Percentiles rank a stretch among this genome's conserved stretches.
These are phyloP conservation scores for Neuroterus valhalla DNA, from an alignment of 1,140 invertebrate species.

Conservation along the genomic window DNA sequence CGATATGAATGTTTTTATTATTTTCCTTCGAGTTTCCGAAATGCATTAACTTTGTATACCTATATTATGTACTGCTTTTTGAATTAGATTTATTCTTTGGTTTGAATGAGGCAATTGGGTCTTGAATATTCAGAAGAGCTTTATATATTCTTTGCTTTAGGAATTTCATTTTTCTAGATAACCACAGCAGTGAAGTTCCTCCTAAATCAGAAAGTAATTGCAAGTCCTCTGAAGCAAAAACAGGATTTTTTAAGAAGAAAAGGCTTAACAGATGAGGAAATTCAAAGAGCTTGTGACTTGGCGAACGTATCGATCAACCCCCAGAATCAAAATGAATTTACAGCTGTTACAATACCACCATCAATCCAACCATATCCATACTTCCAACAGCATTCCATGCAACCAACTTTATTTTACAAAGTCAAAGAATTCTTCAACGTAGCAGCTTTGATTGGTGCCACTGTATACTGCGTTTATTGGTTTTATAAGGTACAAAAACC, in stretches of 20 bases:
- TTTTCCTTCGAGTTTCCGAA: too few relatives aligned
- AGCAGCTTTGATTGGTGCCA: constrained; percentile 81
- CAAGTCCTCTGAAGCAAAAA: constrained; percentile 84
- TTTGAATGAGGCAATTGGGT: too few relatives aligned
- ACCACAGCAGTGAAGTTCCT: constrained; percentile 90
- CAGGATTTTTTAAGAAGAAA: constrained; percentile 87
- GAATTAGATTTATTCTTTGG: too few relatives aligned
- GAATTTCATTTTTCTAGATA: constrained; percentile 76
- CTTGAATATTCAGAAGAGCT: not conserved
- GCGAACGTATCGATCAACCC: constrained; percentile 70
- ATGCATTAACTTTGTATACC: too few relatives aligned
- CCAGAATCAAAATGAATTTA: constrained; percentile 65
- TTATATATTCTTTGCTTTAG: constrained; percentile 35
- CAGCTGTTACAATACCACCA: constrained; percentile 63
- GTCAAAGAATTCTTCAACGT: constrained; percentile 82
- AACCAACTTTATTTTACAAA: constrained; percentile 74
- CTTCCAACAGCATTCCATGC: constrained; percentile 65
- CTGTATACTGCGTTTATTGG: constrained; percentile 82
- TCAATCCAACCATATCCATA: constrained; percentile 62
- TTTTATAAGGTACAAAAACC: constrained; percentile 81
- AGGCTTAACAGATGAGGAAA: constrained; percentile 87
- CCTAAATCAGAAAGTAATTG: constrained; percentile 86
- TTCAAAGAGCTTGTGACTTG: constrained; percentile 82
- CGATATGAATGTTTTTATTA: too few relatives aligned
- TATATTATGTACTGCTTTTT: too few relatives aligned